Conservation (phyloP, 2,888 invertebrate species). For the Altica lythri region DNA sequence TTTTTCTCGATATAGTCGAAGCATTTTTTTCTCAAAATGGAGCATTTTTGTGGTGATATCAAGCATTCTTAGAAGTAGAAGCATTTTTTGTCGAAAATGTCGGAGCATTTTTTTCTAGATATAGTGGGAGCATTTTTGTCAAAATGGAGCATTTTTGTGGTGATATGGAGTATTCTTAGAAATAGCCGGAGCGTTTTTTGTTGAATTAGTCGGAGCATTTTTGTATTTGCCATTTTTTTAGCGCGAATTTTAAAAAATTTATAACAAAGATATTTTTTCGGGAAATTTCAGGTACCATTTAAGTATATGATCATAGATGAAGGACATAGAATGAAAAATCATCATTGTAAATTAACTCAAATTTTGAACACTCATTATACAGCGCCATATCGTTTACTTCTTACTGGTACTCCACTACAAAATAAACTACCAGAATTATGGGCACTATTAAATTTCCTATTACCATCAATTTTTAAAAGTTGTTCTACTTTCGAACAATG, state of each 20-base stretch:
- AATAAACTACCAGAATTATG: constrained; percentile 98
- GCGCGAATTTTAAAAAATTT: not conserved
- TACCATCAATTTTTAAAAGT: constrained; percentile 98
- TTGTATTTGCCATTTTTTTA: not conserved
- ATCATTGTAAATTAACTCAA: constrained; percentile 98
- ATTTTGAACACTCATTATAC: constrained; percentile 97
- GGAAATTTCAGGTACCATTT: constrained; percentile 95
- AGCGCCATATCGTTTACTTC: constrained; percentile 91
- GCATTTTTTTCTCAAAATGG: too few relatives aligned
- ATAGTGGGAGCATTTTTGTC: too few relatives aligned
- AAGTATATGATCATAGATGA: constrained; percentile 99
- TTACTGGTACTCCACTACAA: constrained; percentile 96
- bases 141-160: too few relatives aligned
- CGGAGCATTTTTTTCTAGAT: too few relatives aligned
- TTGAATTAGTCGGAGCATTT: not conserved
- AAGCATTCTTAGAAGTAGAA: too few relatives aligned
- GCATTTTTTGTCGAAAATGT: too few relatives aligned
- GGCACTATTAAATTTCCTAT: constrained; percentile 95
- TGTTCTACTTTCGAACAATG: constrained; percentile 99
- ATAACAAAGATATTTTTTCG: constrained; percentile 35
- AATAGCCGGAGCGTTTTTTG: too few relatives aligned
- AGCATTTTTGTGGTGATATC: too few relatives aligned
- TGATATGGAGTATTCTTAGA: too few relatives aligned
- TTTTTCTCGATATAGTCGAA: too few relatives aligned
- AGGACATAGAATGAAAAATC: constrained; percentile 99